Percentiles rank a stretch among this genome's conserved stretches.
Conservation (phyloP, 2,888 invertebrate genomes). For the Chaetoderma sp. region DNA sequence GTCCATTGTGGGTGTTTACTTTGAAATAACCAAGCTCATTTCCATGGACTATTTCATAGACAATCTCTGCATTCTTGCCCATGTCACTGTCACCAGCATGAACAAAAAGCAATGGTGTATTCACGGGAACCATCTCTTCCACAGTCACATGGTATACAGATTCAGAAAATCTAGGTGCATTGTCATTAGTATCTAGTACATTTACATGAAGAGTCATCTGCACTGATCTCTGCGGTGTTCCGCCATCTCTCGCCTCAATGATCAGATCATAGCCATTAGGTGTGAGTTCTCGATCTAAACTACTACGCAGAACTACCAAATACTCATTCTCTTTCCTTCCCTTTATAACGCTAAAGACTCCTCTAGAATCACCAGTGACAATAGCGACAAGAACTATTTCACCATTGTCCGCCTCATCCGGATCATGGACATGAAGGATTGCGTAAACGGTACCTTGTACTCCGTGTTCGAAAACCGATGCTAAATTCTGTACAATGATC, state of each 20-base stretch:
- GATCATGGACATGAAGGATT: constrained; percentile 86
- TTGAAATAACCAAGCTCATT: constrained; percentile 90
- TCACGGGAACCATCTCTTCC: constrained; percentile 88
- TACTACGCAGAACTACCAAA: constrained; percentile 82
- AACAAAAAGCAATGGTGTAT: constrained; percentile 84
- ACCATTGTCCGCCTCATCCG: constrained; percentile 87
- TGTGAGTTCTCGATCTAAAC: constrained; percentile 82
- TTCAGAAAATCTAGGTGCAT: constrained; percentile 78
- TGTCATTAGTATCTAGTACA: constrained; percentile 85
- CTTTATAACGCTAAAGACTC: constrained; percentile 81
- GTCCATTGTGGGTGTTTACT: constrained; percentile 88
- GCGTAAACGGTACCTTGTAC: constrained; percentile 85
- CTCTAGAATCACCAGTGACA: constrained; percentile 89
- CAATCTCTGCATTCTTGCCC: constrained; percentile 85
- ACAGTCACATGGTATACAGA: constrained; percentile 89
- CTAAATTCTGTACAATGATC: constrained; percentile 80
- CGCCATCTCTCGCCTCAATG: constrained; percentile 85
- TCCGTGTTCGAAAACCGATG: constrained; percentile 83
- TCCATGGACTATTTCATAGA: constrained; percentile 82
- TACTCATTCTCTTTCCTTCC: constrained; percentile 67
- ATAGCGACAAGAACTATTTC: constrained; percentile 76
- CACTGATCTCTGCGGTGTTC: constrained; percentile 69
- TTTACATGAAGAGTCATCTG: constrained; percentile 79
- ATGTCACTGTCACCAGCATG: constrained; percentile 88
- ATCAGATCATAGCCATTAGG: constrained; percentile 89